Conservation (phyloP, 37 sponge, comb jelly and placozoan species). For the Bolinopsis microptera region DNA sequence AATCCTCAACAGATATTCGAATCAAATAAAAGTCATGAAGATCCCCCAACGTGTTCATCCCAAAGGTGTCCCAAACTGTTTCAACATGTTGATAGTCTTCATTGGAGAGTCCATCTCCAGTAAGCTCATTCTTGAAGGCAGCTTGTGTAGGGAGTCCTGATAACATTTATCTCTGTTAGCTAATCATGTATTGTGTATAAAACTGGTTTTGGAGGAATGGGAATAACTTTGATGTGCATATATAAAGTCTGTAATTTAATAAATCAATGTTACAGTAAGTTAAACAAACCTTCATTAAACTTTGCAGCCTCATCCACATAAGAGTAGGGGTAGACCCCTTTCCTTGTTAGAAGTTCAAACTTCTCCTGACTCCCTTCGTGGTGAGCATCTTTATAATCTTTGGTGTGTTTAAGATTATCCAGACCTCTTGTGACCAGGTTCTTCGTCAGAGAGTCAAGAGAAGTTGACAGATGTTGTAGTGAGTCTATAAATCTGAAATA, state of each 20-base stretch:
- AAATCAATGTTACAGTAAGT: no score
- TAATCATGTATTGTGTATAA: no score
- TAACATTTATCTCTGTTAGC: neutral
- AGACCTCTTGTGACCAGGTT: neutral
- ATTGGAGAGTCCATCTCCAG: slow-evolving; percentile 15
- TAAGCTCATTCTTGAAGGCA: slow-evolving; percentile 26
- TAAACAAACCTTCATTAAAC: slow-evolving; percentile 8
- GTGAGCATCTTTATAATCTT: neutral
- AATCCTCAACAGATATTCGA: no score
- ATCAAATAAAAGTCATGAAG: slow-evolving; percentile 53
- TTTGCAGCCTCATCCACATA: neutral
- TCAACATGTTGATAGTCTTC: slow-evolving; percentile 53
- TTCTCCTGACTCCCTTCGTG: neutral
- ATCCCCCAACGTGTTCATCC: neutral
- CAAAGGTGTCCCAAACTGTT: slow-evolving; percentile 15
- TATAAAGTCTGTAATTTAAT: no score
- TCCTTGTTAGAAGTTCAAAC: slow-evolving; percentile 44
- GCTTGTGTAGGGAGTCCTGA: neutral
- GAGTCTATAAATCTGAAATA: slow-evolving; percentile 28
- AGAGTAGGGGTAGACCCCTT: slow-evolving; percentile 8
- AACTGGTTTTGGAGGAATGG: no score
- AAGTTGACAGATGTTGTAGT: neutral
- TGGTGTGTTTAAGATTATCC: neutral
- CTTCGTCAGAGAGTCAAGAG: neutral
- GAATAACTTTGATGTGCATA: no score